Percentiles rank a stretch among this genome's conserved stretches.
These are phyloP conservation scores for Todiramphus saurophagus DNA, from an alignment of 2,113 vertebrate species.

Conservation along the genomic window DNA sequence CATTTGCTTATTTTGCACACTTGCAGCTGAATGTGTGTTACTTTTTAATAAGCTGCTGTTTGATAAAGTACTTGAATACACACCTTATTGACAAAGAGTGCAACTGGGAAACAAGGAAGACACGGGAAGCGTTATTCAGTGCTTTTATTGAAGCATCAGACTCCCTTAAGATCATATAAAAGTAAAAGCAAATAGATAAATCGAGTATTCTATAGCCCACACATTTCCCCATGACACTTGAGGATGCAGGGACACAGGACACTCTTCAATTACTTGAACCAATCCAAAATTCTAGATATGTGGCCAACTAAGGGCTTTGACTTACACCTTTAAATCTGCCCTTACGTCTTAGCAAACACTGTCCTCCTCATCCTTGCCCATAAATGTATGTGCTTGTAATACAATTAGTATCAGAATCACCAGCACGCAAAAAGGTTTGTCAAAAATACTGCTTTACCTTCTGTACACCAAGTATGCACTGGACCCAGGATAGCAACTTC, in stretches of 20 bases:
- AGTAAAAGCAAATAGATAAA: conserved; percentile 4
- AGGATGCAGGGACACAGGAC: background rate
- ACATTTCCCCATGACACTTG: background rate
- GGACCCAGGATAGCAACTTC: background rate
- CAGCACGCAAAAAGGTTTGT: background rate
- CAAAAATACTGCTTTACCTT: background rate
- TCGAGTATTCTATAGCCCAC: background rate
- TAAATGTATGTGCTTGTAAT: background rate
- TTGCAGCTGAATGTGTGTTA: background rate
- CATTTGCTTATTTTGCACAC: background rate
- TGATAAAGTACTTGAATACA: conserved; percentile 1
- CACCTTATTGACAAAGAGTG: conserved; percentile 5
- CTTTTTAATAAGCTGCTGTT: conserved; percentile 10
- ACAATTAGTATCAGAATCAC: background rate
- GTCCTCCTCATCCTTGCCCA: background rate
- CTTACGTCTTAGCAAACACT: background rate
- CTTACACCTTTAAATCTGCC: background rate
- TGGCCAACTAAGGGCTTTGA: background rate
- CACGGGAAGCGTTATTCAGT: background rate
- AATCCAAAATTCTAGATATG: background rate
- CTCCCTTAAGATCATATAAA: background rate
- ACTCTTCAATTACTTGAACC: background rate
- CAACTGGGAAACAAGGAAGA: background rate
- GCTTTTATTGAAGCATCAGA: background rate
- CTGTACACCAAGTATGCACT: background rate